A percentile compares a stretch with the other conserved stretches of the same genome.
Conservation (phyloP, 2,113 vertebrate genomes). For the Rhineura floridana region DNA sequence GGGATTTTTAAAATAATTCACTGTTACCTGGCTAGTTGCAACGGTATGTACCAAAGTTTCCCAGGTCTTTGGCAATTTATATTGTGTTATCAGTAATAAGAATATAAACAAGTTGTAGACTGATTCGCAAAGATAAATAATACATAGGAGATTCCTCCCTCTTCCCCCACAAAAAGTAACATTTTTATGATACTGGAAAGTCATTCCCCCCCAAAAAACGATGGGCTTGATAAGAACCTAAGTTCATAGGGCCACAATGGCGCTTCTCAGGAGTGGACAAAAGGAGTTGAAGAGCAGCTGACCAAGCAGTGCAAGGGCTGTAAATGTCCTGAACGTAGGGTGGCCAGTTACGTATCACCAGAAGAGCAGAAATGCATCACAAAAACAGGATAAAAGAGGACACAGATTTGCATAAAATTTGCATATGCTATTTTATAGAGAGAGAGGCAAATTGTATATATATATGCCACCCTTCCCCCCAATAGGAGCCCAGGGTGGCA, state of each 20-base stretch:
- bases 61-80: fast-evolving
- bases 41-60: neutral
- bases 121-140: neutral
- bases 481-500: no score
- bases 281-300: neutral
- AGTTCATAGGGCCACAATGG: neutral
- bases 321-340: no score
- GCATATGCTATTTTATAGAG: neutral
- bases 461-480: no score
- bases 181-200: neutral
- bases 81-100: neutral
- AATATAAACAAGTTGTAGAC: neutral
- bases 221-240: neutral
- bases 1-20: neutral
- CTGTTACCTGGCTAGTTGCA: neutral
- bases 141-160: no score
- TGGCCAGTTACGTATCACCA: no score
- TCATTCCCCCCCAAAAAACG: neutral
- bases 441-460: no score
- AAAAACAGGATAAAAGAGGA: neutral
- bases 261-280: neutral
- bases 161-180: neutral
- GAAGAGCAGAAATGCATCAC: no score
- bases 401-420: neutral
- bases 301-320: neutral